Percentiles rank a stretch among this genome's conserved stretches.
phyloP scores from a whole-genome alignment of 2,888 invertebrate species.

The Atrina japonica region DNA sequence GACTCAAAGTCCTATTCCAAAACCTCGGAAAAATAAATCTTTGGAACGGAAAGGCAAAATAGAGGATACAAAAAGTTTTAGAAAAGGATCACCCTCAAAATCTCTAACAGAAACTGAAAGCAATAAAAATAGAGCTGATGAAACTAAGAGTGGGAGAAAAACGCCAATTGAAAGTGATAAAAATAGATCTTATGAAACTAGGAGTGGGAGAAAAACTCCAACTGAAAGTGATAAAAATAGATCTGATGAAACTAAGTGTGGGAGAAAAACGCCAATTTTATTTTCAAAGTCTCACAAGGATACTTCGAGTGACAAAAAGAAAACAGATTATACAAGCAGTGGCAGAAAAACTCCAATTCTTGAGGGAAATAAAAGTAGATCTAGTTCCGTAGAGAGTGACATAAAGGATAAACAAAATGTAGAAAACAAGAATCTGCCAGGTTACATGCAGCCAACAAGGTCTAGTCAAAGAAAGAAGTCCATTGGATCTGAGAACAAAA shows the following conservation, averaged over 20 bases:
- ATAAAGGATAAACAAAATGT: too few species aligned
- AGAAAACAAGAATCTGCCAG: slow-evolving; percentile 4
- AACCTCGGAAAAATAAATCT: slow-evolving; percentile 4
- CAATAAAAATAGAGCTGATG: background rate
- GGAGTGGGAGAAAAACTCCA: background rate
- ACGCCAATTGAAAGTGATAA: background rate
- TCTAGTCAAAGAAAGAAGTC: slow-evolving; percentile 13
- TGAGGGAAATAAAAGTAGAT: slow-evolving; percentile 16
- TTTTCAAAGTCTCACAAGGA: background rate
- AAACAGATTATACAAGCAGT: background rate
- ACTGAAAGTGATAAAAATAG: background rate
- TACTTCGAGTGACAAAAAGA: background rate
- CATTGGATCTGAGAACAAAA: background rate
- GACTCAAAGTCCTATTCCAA: slow-evolving; percentile 8
- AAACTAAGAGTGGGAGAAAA: background rate
- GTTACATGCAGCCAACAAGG: slow-evolving; percentile 26
- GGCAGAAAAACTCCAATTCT: slow-evolving; percentile 1
- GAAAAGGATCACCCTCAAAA: background rate
- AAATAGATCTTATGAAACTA: background rate
- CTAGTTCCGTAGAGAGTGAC: background rate
- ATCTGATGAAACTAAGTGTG: background rate
- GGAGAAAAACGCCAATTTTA: background rate
- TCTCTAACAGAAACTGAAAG: background rate
- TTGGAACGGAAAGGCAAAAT: background rate
- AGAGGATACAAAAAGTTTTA: background rate